Percentiles rank a stretch among this genome's conserved stretches.
Evolutionary conservation across 1,140 invertebrate species (phyloP).

Genomic region (Calosoma granatense): DNA sequence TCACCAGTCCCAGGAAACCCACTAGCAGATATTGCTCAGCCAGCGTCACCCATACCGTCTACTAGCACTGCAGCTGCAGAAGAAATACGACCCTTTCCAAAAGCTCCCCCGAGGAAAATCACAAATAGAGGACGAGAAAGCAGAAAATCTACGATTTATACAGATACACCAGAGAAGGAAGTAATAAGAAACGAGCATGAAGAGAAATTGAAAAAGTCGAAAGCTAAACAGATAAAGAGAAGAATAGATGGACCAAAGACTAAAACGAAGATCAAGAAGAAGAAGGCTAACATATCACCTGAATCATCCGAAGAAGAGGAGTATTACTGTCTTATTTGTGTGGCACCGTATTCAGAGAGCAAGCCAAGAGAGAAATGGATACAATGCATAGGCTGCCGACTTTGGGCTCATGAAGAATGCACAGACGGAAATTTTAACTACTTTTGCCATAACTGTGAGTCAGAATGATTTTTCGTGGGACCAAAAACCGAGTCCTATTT

Average conservation of each 20-base stretch:
- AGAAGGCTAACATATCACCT: constrained; percentile 8
- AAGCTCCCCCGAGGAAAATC: constrained; percentile 20
- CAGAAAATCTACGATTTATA: constrained; percentile 25
- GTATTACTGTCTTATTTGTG: constrained; percentile 18
- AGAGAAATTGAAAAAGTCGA: constrained; percentile 7
- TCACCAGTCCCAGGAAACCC: not conserved
- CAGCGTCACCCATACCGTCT: not conserved
- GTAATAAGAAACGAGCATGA: constrained; percentile 15
- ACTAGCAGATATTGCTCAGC: not conserved
- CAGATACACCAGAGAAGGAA: constrained; percentile 23
- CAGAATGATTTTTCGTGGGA: too few relatives aligned
- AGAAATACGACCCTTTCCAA: constrained; percentile 15
- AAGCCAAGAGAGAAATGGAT: constrained; percentile 18
- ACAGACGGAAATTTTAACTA: constrained; percentile 17
- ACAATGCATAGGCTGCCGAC: constrained; percentile 19
- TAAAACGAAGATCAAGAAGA: constrained; percentile 14
- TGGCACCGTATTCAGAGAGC: constrained; percentile 16
- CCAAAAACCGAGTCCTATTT: too few relatives aligned
- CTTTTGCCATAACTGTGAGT: constrained; percentile 18
- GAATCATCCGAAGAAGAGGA: constrained; percentile 19
- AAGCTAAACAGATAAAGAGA: constrained; percentile 8
- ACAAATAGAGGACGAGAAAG: constrained; percentile 17
- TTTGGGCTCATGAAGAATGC: constrained; percentile 22
- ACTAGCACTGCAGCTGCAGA: constrained; percentile 15
- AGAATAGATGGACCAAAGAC: constrained; percentile 13